A percentile compares a stretch with the other conserved stretches of the same genome.
Evolutionary conservation across 2,797 vertebrate genomes (phyloP).

Genomic region (Emys orbicularis): DNA sequence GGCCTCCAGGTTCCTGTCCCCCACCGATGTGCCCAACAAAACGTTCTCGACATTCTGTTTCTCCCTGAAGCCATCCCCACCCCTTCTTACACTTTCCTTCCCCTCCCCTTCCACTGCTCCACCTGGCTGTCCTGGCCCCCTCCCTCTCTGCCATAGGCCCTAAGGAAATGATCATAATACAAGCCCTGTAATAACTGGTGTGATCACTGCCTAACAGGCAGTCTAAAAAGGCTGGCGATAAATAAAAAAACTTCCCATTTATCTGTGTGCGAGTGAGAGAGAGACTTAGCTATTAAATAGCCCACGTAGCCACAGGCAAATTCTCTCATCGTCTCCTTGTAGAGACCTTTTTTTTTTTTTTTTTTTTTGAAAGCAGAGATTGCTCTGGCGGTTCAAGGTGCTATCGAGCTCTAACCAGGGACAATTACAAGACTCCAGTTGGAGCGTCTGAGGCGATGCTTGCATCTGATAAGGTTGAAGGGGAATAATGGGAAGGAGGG

Average conservation of each 20-base stretch:
- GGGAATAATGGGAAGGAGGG: conserved; percentile 89
- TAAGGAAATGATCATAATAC: conserved; percentile 82
- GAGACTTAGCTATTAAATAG: conserved; percentile 93
- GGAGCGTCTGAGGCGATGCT: conserved; percentile 91
- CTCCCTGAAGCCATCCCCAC: conserved; percentile 62
- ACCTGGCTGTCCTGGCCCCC: conserved; percentile 72
- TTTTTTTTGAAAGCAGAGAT: conserved; percentile 89
- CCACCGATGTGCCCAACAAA: not conserved
- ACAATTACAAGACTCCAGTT: conserved; percentile 97
- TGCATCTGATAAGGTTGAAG: conserved; percentile 91
- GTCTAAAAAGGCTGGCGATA: conserved; percentile 89
- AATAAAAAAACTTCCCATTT: conserved; percentile 95
- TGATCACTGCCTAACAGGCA: conserved; percentile 91
- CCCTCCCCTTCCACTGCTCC: conserved; percentile 74
- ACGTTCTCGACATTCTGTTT: conserved; percentile 16
- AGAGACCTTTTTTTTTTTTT: conserved; percentile 83
- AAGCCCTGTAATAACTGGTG: conserved; percentile 85
- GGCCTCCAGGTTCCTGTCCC: not conserved
- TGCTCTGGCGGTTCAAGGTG: conserved; percentile 98
- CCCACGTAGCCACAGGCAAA: conserved; percentile 92
- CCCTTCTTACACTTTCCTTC: conserved; percentile 70
- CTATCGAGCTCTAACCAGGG: conserved; percentile 97
- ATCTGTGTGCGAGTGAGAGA: conserved; percentile 75
- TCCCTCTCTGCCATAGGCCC: conserved; percentile 79
- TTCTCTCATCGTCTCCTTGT: conserved; percentile 87